Evolutionary conservation across 2,888 invertebrate species (phyloP).

Genomic region (Tachystola acroxantha): DNA sequence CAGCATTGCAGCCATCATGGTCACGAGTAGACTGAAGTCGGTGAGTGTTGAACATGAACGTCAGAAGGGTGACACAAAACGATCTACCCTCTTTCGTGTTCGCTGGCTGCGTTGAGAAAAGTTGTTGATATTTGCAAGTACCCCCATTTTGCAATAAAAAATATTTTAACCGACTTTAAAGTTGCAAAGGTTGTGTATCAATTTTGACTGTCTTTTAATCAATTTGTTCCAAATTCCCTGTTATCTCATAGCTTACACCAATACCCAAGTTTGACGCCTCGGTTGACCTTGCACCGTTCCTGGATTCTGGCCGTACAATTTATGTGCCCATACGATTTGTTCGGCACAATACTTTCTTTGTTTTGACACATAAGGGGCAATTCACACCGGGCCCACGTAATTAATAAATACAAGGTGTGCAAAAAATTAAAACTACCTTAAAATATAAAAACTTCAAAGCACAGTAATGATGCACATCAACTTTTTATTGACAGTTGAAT

Average conservation of each 20-base stretch:
- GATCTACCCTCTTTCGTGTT: too few species aligned
- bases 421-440: too few species aligned
- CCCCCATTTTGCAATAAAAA: neutral
- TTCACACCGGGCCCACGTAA: neutral
- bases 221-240: neutral
- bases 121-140: neutral
- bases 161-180: neutral
- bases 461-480: too few species aligned
- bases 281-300: conserved; percentile 26
- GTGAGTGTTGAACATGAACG: too few species aligned
- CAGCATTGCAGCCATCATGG: neutral
- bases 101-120: too few species aligned
- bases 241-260: conserved; percentile 11
- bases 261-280: conserved; percentile 17
- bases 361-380: neutral
- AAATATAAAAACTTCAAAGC: too few species aligned
- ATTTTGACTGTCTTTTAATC: neutral
- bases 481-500: too few species aligned
- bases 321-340: conserved; percentile 9
- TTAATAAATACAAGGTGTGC: too few species aligned
- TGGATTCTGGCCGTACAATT: conserved; percentile 22
- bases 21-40: neutral
- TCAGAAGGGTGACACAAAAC: too few species aligned
- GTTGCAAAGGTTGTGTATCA: too few species aligned
- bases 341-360: neutral